Base-by-base conservation (phyloP, 2,797 vertebrate species). In the Lagocephalus sceleratus region DNA sequence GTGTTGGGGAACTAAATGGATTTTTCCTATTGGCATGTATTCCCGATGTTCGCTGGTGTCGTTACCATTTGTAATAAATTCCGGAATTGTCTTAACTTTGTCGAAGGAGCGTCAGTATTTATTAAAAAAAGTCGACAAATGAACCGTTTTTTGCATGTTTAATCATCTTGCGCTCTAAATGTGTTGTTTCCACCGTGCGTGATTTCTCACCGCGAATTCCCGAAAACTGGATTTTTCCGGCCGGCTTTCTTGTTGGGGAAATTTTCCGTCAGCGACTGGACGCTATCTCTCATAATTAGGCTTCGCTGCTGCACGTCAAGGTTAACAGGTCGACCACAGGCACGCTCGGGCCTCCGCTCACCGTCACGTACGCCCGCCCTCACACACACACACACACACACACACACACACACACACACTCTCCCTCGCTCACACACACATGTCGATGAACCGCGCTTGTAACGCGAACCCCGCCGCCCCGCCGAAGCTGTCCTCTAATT, bases 381-480 rank as follows among this genome's bases (percentile, higher is more conserved):
- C 71, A 74, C 83, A 82, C 81, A 66, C 75, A 85, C 78, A 78
- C 77, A 60, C 84, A 74, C 54, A 10, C 74, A 80, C 73, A 75
- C 67, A 62, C 78, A 80, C 85, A 87, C 81, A 88, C 71, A 74
- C 83, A 82, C n/a, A n/a, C n/a, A n/a, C 81, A 66, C 75, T 86
- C 78, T 79, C 77, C 59, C 84, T 75, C 54, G 12, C 74, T 81
- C 73, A 75, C 67, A 62, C 78, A 80, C 85, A 87, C 81, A 88
- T 83, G 83, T 81, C 55, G 79, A 87, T 82, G n/a, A 80, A 87
- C 85, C 83, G 4, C 85, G 79, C 81, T 83, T 82, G 85, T 86
- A 87, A 89, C 67, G 75, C 68, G 85, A 89, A 83, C 80, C 85
- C 68, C 56, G 45, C 75, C 77, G 79, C 76, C 3, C 76, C 79